Percentiles rank a stretch among this genome's conserved stretches.
Conservation (phyloP, 1,140 invertebrate genomes). For the Drosophila nigromelanica region DNA sequence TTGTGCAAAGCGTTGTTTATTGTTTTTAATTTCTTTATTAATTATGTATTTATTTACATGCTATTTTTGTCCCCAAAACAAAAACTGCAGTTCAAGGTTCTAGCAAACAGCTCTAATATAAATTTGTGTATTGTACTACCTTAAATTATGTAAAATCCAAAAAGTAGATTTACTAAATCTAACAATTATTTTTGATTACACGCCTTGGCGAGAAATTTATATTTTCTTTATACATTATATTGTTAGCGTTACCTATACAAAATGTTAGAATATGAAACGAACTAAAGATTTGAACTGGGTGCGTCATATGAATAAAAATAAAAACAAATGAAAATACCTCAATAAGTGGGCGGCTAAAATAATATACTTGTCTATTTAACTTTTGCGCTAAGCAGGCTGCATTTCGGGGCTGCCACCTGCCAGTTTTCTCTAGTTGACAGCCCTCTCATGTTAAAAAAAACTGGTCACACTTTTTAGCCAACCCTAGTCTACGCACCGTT, state of each 20-base stretch:
- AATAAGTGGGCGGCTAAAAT: neutral
- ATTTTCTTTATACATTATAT: constrained; percentile 54
- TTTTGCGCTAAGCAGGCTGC: neutral
- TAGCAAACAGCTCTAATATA: constrained; percentile 51
- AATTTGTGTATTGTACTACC: constrained; percentile 35
- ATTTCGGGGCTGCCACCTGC: neutral
- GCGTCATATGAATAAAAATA: constrained; percentile 45
- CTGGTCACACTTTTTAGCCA: constrained; percentile 29
- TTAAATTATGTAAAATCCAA: constrained; percentile 63
- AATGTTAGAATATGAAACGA: constrained; percentile 38
- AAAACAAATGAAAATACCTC: constrained; percentile 22
- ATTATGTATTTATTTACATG: constrained; percentile 60
- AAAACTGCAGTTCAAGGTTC: constrained; percentile 37
- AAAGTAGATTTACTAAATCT: constrained; percentile 64
- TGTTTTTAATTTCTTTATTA: constrained; percentile 65
- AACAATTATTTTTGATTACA: constrained; percentile 55
- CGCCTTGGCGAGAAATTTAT: constrained; percentile 61
- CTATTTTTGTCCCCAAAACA: constrained; percentile 47
- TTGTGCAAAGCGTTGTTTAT: constrained; percentile 72
- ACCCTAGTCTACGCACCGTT: constrained; percentile 24
- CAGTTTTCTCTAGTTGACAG: neutral
- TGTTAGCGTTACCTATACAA: constrained; percentile 50
- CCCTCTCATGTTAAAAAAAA: neutral
- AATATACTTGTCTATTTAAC: neutral
- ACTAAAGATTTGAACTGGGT: constrained; percentile 34